These are phyloP conservation scores for Acanthurus lineatus DNA, from an alignment of 2,797 vertebrate genomes.

Conservation along the genomic window DNA sequence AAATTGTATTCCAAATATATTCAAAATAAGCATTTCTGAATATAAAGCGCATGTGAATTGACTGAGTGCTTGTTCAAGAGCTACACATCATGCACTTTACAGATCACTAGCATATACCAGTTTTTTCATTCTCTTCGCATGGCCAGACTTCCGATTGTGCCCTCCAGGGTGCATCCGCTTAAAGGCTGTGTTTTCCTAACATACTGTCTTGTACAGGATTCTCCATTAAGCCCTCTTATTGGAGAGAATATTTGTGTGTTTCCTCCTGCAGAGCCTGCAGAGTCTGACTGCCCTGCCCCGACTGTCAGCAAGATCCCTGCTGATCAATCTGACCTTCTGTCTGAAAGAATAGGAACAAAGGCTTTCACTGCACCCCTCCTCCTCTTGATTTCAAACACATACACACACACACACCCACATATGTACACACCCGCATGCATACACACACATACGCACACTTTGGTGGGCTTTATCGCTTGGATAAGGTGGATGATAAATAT, in stretches of 20 bases:
- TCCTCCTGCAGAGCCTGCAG: slow-evolving; percentile 10
- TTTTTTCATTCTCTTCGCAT: slow-evolving; percentile 1
- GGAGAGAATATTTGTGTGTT: slow-evolving; percentile 31
- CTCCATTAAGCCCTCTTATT: slow-evolving; percentile 34
- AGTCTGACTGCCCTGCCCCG: slow-evolving; percentile 31
- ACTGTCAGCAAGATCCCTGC: slow-evolving; percentile 58
- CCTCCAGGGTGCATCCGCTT: slow-evolving; percentile 9
- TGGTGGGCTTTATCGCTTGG: slow-evolving; percentile 43
- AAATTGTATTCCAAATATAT: background rate
- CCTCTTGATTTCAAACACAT: slow-evolving; percentile 17
- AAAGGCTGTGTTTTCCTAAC: slow-evolving; percentile 45
- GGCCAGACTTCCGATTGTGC: slow-evolving; percentile 8
- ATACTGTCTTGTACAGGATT: slow-evolving; percentile 17
- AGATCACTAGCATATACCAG: background rate
- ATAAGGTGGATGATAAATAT: slow-evolving; percentile 69
- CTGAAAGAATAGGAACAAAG: slow-evolving; percentile 61
- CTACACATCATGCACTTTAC: background rate
- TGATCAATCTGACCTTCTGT: slow-evolving; percentile 57
- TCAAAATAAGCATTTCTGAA: background rate
- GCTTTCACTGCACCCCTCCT: slow-evolving; percentile 14
- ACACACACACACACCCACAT: background rate
- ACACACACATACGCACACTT: slow-evolving; percentile 25
- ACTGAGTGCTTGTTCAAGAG: background rate
- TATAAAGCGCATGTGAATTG: background rate
- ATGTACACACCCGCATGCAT: slow-evolving; percentile 2